Conservation (phyloP, 35 echinoderm and acorn worm genomes). For the Eucidaris tribuloides region DNA sequence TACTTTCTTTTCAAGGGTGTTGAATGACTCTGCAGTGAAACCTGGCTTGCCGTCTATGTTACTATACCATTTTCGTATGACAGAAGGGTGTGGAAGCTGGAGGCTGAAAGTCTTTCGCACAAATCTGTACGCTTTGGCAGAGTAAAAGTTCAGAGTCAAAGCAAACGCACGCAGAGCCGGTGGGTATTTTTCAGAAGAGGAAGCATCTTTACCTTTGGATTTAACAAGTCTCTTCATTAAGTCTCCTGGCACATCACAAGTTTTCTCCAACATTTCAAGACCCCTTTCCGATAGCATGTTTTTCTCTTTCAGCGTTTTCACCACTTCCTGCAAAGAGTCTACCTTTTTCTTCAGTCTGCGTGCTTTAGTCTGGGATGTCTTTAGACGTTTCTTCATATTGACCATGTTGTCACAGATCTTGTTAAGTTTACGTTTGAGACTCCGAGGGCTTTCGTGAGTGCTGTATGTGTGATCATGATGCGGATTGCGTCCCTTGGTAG, state of each 20-base stretch:
- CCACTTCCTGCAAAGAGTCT: not conserved
- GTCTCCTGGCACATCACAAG: not conserved
- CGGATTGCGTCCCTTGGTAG: too few relatives aligned
- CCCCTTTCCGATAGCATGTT: not conserved
- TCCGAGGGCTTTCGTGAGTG: not conserved
- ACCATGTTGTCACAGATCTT: not conserved
- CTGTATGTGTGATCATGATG: too few relatives aligned
- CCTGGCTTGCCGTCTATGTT: conserved; percentile 38
- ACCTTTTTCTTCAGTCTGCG: conserved; percentile 19
- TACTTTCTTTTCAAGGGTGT: conserved; percentile 13
- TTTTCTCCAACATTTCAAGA: conserved; percentile 2
- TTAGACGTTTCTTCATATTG: not conserved
- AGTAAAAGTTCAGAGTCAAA: conserved; percentile 58
- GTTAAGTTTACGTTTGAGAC: conserved; percentile 11
- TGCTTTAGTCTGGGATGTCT: not conserved
- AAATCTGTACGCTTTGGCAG: conserved; percentile 51
- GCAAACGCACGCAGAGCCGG: conserved; percentile 29
- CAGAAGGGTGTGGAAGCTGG: conserved; percentile 29
- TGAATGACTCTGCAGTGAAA: conserved; percentile 35
- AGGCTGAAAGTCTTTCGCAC: conserved; percentile 53
- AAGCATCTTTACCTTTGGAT: not conserved
- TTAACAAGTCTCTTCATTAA: conserved; percentile 25
- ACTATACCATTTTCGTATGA: conserved; percentile 47
- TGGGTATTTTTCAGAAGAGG: conserved; percentile 2
- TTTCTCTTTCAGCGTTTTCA: conserved; percentile 13